Base-by-base conservation (phyloP, 2,888 invertebrate genomes). In the Drosophila falleni region DNA sequence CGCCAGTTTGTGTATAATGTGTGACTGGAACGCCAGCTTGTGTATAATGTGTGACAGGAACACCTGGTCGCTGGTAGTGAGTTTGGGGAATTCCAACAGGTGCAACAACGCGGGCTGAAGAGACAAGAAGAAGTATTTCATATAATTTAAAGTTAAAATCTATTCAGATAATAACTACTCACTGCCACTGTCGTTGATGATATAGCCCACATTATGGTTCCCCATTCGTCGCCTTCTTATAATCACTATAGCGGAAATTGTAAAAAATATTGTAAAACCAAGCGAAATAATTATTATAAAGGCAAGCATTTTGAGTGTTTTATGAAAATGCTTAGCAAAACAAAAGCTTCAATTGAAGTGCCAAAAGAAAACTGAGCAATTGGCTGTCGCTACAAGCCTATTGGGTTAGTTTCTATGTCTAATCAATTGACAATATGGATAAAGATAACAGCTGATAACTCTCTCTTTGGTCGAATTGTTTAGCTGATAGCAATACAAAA, bases 401-500 rank as follows among this genome's bases (percentile, higher is more conserved):
- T 29, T 55, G 19, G 37, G 23, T 42, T 31, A 44, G 42, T 31
- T 41, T 39, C 16, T 42, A 23, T 19, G 44, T 50, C 60, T 74
- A 61, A 76, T 74, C 74, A 65, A 47, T 47, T 31, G 31, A 3
- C 58, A 55, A 35, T 76, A 62, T 46, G 42, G 19, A 10, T 31
- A 47, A 10, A 62, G 71, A 74, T 76, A 76, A 74, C 56, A 42
- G 9, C 19, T 46, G 46, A 56, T 76, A 76, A 53, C 51, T 55
- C 23, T 42, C n/a, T 19, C 3, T 42, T 42, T 31, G 19, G 1
- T 9, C 42, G 16, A 13, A 31, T 41, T 54, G 29, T 31, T 16
- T 58, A 8, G 41, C 29, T 54, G 33, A 15, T 23, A 63, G 53
- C 37, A 37, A 46, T 9, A 49, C 26, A 49, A 59, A 37, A 19